Conservation (phyloP, 2,113 vertebrate species). For the Eurypyga helias region DNA sequence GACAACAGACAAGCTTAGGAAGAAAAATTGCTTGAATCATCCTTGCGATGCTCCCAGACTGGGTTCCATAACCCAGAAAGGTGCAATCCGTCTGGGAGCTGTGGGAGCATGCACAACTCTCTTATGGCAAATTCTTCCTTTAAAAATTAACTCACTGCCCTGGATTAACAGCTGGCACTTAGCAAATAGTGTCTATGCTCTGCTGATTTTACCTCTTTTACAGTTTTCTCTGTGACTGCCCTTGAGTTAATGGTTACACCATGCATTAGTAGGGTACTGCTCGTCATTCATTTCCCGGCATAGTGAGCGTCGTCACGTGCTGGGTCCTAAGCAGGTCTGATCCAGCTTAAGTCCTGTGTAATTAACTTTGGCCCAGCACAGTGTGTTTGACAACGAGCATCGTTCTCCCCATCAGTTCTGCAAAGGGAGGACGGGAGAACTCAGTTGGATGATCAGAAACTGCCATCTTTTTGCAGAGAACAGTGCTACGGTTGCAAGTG, state of each 20-base stretch:
- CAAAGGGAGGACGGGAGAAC: background rate
- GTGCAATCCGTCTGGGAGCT: background rate
- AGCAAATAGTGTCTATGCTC: background rate
- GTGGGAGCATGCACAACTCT: background rate
- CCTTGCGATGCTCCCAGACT: fast-evolving
- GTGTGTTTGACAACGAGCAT: background rate
- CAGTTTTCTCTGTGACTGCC: background rate
- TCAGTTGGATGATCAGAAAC: background rate
- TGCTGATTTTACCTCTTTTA: background rate
- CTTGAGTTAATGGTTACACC: constrained; percentile 24
- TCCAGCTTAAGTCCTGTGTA: background rate
- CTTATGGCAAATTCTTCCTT: background rate
- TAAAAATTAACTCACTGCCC: background rate
- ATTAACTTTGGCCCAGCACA: background rate
- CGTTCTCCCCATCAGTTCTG: background rate
- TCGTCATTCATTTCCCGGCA: background rate
- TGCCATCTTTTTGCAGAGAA: background rate
- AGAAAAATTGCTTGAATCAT: background rate
- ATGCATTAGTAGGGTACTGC: background rate
- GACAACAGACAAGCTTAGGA: background rate
- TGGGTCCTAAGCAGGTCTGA: background rate
- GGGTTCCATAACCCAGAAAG: background rate
- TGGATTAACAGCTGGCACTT: background rate
- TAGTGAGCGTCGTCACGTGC: background rate
- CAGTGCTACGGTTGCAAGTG: background rate